A percentile compares a stretch with the other conserved stretches of the same genome.
Evolutionary conservation across 2,888 invertebrate genomes (phyloP).

Genomic region (Bhutanitis thaidina): DNA sequence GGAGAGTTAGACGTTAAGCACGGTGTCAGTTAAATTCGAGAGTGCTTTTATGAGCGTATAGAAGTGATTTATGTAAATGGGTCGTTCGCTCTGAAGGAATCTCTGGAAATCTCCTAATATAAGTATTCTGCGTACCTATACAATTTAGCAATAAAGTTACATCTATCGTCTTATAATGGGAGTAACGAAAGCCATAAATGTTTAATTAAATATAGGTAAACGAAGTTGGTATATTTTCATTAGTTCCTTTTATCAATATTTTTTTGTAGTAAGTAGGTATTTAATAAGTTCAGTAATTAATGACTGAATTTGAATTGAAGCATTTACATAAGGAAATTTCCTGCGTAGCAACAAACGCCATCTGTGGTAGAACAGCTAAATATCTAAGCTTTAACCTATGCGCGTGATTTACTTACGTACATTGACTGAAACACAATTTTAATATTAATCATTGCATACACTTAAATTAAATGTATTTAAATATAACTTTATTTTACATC

Average conservation of each 20-base stretch:
- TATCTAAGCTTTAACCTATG: too few relatives aligned
- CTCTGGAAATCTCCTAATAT: slow-evolving; percentile 21
- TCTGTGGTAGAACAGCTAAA: slow-evolving; percentile 8
- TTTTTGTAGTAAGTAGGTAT: too few relatives aligned
- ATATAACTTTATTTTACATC: too few relatives aligned
- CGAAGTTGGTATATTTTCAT: slow-evolving; percentile 1
- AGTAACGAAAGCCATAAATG: slow-evolving; percentile 15
- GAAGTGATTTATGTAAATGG: slow-evolving; percentile 55
- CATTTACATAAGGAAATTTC: too few relatives aligned
- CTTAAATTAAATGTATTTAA: too few relatives aligned
- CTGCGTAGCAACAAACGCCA: neutral
- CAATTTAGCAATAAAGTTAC: slow-evolving; percentile 17
- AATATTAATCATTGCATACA: too few relatives aligned
- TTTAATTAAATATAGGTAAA: slow-evolving; percentile 19
- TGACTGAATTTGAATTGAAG: too few relatives aligned
- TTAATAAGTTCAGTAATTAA: too few relatives aligned
- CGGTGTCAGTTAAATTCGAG: slow-evolving; percentile 44
- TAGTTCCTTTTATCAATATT: too few relatives aligned
- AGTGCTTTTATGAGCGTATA: slow-evolving; percentile 52
- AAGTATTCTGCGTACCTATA: slow-evolving; percentile 17
- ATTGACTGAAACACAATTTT: too few relatives aligned
- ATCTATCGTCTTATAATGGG: slow-evolving; percentile 18
- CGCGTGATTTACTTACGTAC: too few relatives aligned
- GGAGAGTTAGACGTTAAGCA: slow-evolving; percentile 37
- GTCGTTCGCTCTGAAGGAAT: slow-evolving; percentile 32